A percentile compares a stretch with the other conserved stretches of the same genome.
These are phyloP conservation scores for Cnemophilus loriae DNA, from an alignment of 2,113 vertebrate species.

Conservation along the genomic window DNA sequence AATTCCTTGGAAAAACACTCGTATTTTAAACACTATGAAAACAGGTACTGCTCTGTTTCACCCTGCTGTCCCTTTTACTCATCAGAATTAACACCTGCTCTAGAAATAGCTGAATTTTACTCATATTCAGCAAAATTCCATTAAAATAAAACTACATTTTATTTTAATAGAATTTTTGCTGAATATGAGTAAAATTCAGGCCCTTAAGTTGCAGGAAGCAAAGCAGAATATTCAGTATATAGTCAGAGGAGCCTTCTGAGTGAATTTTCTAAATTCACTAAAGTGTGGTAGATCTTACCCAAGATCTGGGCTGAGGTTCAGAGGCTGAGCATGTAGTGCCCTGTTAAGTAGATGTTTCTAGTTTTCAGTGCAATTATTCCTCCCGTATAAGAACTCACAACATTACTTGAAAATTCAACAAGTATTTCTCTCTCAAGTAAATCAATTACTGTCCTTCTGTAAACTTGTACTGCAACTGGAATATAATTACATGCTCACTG, in stretches of 20 bases:
- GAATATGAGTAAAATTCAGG: background rate
- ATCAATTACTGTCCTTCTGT: background rate
- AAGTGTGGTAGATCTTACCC: background rate
- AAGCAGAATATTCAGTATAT: background rate
- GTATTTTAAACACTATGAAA: background rate
- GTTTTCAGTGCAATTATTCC: conserved; percentile 22
- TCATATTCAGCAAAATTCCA: background rate
- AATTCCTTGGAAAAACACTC: background rate
- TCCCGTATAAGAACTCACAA: background rate
- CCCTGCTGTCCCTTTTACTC: background rate
- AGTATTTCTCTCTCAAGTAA: background rate
- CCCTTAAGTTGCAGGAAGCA: background rate
- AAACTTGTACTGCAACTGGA: background rate
- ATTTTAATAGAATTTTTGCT: background rate
- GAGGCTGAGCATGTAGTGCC: background rate
- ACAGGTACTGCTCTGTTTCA: background rate
- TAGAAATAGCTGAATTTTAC: background rate
- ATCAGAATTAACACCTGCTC: background rate
- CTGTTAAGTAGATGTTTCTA: conserved; percentile 2
- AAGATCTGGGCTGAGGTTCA: conserved; percentile 14
- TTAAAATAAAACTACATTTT: background rate
- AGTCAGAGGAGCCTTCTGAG: background rate
- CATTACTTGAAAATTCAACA: conserved; percentile 10
- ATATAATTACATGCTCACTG: background rate
- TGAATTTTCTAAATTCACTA: conserved; percentile 11